phyloP scores from a whole-genome alignment of 1,140 invertebrate species.

The Drosophila pruinosa region DNA sequence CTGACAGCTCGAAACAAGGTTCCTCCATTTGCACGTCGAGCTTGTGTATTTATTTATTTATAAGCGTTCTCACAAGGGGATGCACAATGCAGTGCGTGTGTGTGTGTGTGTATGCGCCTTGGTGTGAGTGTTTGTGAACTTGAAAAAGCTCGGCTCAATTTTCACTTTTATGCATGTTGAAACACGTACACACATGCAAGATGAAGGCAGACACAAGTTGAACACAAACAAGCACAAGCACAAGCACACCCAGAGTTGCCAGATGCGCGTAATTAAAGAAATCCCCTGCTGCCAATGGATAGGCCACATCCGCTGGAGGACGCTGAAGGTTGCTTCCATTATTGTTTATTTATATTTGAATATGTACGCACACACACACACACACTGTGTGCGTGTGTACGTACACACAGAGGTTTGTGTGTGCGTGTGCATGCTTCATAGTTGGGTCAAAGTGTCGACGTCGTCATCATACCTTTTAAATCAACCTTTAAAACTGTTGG shows the following conservation, averaged over 20 bases:
- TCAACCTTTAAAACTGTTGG: slow-evolving; percentile 73
- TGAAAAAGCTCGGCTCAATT: slow-evolving; percentile 71
- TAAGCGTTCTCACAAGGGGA: neutral
- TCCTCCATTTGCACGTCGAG: neutral
- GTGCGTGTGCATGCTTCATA: slow-evolving; percentile 5
- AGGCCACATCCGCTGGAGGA: slow-evolving; percentile 15
- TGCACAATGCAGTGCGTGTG: slow-evolving; percentile 2
- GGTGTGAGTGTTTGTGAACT: slow-evolving; percentile 42
- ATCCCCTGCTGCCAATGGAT: neutral
- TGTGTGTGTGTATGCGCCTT: neutral
- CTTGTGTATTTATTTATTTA: neutral
- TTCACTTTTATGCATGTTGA: slow-evolving; percentile 61
- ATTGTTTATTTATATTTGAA: slow-evolving; percentile 33
- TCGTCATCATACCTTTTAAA: slow-evolving; percentile 58
- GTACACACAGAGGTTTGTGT: neutral
- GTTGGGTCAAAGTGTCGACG: slow-evolving; percentile 39
- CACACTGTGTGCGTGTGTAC: neutral
- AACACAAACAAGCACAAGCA: too few species aligned
- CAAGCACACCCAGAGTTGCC: slow-evolving; percentile 18
- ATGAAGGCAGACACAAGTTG: slow-evolving; percentile 9
- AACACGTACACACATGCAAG: neutral
- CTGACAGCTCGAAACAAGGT: slow-evolving; percentile 2
- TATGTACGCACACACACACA: neutral
- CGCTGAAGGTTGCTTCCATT: slow-evolving; percentile 23
- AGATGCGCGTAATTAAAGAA: slow-evolving; percentile 33